Conservation (phyloP, 1,140 invertebrate species). For the Sycophila sp. region DNA sequence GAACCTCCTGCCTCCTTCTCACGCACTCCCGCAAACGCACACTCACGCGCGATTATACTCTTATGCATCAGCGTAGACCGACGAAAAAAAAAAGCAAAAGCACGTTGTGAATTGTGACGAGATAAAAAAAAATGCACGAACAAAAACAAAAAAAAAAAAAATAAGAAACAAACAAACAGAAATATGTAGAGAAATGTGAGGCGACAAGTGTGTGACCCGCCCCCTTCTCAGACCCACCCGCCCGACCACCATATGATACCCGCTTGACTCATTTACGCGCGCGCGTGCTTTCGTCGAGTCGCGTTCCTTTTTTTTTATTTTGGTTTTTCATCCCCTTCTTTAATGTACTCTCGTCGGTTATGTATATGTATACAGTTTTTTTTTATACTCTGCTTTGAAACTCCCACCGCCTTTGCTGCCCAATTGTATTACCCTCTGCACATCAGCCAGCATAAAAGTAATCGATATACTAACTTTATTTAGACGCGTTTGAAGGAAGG, state of each 20-base stretch:
- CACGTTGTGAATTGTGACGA: no score
- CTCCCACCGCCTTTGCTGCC: no score
- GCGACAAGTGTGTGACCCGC: no score
- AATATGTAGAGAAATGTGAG: background rate
- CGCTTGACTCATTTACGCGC: background rate
- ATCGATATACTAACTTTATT: no score
- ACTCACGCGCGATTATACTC: slow-evolving; percentile 11
- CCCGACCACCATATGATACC: no score
- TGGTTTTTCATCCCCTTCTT: background rate
- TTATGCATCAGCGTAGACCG: background rate
- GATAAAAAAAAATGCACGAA: background rate
- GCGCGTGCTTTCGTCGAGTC: background rate
- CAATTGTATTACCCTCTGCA: no score
- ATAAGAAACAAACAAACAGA: background rate
- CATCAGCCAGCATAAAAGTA: no score
- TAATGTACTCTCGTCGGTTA: background rate
- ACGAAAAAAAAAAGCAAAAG: background rate
- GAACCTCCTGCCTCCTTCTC: slow-evolving; percentile 59
- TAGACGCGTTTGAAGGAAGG: no score
- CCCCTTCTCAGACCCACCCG: no score
- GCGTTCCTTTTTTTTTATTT: background rate
- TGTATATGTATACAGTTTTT: no score
- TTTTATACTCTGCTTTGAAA: no score
- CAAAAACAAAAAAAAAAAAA: background rate
- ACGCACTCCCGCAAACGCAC: slow-evolving; percentile 1